Evolutionary conservation across 1,140 invertebrate genomes (phyloP).

Genomic region (Drosophila simulans): DNA sequence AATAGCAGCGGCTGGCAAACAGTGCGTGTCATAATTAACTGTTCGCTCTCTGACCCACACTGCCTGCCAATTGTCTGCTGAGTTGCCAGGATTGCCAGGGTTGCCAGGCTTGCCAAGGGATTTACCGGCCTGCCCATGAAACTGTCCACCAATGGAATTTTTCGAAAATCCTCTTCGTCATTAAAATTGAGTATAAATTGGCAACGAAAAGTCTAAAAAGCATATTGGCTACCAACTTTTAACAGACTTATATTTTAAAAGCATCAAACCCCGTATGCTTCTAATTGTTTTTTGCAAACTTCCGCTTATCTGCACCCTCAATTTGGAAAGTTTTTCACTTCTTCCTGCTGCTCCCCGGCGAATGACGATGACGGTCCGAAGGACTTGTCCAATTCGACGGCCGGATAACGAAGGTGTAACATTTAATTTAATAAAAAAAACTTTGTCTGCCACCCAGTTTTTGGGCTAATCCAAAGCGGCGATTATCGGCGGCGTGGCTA

Average conservation of each 20-base stretch:
- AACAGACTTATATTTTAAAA: too few species aligned
- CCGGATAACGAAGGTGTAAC: constrained; percentile 45
- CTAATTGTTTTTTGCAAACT: constrained; percentile 1
- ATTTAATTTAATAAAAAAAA: constrained; percentile 56
- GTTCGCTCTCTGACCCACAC: neutral
- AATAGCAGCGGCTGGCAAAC: constrained; percentile 30
- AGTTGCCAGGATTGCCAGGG: neutral
- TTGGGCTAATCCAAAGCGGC: constrained; percentile 51
- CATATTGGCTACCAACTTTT: too few species aligned
- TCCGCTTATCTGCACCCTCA: neutral
- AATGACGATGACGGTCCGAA: constrained; percentile 1
- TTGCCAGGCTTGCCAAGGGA: constrained; percentile 26
- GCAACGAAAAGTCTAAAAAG: neutral
- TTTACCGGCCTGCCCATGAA: neutral
- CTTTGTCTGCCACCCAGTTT: constrained; percentile 7
- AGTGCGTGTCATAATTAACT: constrained; percentile 53
- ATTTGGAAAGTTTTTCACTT: constrained; percentile 2
- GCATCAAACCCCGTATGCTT: neutral
- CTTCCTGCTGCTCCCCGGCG: neutral
- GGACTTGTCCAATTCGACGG: constrained; percentile 8
- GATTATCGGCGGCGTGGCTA: constrained; percentile 49
- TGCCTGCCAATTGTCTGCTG: neutral
- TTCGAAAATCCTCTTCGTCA: neutral
- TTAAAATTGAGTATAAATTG: neutral
- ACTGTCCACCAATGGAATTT: too few species aligned